These are phyloP conservation scores for Drepana falcataria DNA, from an alignment of 2,888 invertebrate species.

Conservation along the genomic window DNA sequence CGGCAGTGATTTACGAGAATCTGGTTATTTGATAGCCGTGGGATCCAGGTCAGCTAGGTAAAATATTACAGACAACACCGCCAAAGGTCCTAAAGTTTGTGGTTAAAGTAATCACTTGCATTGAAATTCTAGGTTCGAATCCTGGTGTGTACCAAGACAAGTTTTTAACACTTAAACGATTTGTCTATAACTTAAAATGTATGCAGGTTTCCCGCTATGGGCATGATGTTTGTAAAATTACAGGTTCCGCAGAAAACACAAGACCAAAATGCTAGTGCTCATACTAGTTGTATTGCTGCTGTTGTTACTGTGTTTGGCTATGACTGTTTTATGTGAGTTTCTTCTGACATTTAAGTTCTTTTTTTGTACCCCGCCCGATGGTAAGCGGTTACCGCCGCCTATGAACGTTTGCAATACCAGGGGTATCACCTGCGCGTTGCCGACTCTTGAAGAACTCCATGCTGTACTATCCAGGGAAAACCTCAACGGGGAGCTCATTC, in stretches of 20 bases:
- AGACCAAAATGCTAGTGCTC: slow-evolving; percentile 72
- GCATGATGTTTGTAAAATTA: neutral
- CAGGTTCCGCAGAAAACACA: slow-evolving; percentile 82
- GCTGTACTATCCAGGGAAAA: no score
- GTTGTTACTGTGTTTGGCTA: slow-evolving; percentile 71
- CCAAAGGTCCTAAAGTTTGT: no score
- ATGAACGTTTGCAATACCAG: no score
- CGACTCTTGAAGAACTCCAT: no score
- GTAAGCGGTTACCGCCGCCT: no score
- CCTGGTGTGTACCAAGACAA: no score
- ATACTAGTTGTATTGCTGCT: slow-evolving; percentile 71
- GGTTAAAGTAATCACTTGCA: slow-evolving; percentile 13
- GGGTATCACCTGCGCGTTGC: no score
- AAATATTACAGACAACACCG: neutral
- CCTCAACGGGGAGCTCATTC: no score
- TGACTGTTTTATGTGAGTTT: slow-evolving; percentile 77
- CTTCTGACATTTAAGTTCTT: neutral
- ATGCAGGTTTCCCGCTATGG: no score
- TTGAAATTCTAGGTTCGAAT: no score
- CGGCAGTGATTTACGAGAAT: slow-evolving; percentile 59
- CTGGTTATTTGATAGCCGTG: slow-evolving; percentile 70
- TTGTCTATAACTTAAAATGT: no score
- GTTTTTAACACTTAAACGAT: no score
- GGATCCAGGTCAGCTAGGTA: slow-evolving; percentile 74
- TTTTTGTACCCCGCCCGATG: neutral